Base-by-base conservation (phyloP, 2,797 vertebrate genomes). In the Sparus aurata region DNA sequence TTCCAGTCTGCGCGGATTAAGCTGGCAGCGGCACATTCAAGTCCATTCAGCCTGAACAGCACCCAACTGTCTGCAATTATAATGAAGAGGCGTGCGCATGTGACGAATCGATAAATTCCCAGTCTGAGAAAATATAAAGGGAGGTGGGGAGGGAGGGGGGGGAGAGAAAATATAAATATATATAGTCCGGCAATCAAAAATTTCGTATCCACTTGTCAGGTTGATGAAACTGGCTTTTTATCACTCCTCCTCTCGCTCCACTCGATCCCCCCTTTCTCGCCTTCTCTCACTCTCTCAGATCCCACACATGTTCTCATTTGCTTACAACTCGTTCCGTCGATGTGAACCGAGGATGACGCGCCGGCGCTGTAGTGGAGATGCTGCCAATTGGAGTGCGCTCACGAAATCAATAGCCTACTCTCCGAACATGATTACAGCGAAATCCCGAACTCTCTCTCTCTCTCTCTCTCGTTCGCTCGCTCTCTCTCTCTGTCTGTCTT, bases 281-380 rank as follows among this genome's bases (percentile, higher is more conserved):
- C 74, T 87, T 59, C 78, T 77, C 88, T 83, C 86, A 79, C 90
- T 92, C 86, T 90, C 84, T 92, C 91, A 87, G 90, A 91, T 94
- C 91, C 90, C 90, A 94, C 93, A 93, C 93, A 94, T 91, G 92
- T 93, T 92, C 92, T 93, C 93, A 94, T 95, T 93, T 94, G 91
- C 93, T 94, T 94, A 94, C 94, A 94, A 93, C 94, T 93, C 92
- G 91, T 69, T 90, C 89, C 83, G 93, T 90, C 85, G 92, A 93
- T 88, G 93, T 93, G 94, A 94, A 90, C 83, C 85, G 91, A 90
- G 86, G 93, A 94, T 94, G 95, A 95, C 94, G 95, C 93, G 93
- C 93, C 90, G 91, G 90, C 91, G 93, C 91, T 87, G 85, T 91
- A 89, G 94, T 92, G 93, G 91, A 91, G 93, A 92, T 88, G 93